These are phyloP conservation scores for Molossus alvarezi DNA, from an alignment of 2,797 vertebrate species.

Conservation along the genomic window DNA sequence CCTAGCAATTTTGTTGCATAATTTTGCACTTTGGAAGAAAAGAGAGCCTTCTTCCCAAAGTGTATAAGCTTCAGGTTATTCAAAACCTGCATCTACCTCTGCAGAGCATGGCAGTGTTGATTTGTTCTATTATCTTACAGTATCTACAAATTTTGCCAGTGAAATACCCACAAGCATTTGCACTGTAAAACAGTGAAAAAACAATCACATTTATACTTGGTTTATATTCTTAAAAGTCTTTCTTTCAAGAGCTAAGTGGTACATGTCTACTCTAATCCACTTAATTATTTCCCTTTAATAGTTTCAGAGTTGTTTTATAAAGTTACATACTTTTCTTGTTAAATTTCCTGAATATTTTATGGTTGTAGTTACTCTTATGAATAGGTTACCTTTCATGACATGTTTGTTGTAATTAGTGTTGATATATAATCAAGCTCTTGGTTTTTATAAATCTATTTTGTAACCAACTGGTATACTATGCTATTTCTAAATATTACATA, in stretches of 20 bases:
- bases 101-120: background rate
- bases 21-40: constrained; percentile 19
- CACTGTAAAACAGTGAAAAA: background rate
- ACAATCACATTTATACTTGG: background rate
- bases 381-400: background rate
- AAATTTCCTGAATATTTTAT: background rate
- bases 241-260: background rate
- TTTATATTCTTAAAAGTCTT: constrained; percentile 47
- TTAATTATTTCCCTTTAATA: background rate
- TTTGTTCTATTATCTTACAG: constrained; percentile 7
- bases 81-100: background rate
- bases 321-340: background rate
- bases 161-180: background rate
- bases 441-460: constrained; percentile 29
- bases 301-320: background rate
- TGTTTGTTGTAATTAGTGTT: background rate
- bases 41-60: background rate
- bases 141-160: background rate
- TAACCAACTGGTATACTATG: background rate
- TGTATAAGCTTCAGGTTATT: background rate
- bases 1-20: background rate
- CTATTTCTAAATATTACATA: background rate
- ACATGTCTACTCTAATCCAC: background rate
- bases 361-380: background rate
- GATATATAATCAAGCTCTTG: background rate